Evolutionary conservation across 2,797 vertebrate genomes (phyloP), one percentile per base, ranked within the genome.

Genomic region (Spondyliosoma cantharus): DNA sequence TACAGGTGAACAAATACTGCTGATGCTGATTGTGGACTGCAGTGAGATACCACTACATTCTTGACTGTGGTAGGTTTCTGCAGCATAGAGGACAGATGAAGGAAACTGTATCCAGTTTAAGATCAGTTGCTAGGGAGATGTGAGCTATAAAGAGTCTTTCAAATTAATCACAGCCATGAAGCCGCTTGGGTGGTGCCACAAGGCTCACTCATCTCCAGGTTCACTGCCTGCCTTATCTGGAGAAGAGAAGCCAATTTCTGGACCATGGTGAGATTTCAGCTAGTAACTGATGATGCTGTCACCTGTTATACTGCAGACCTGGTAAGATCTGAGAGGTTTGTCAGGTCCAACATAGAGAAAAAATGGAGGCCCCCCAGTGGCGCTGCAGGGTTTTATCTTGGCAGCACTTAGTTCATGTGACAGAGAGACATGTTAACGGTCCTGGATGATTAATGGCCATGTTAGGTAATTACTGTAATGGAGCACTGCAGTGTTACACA

Each of bases 381-480:
- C 53, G 61, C 63, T 60, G 63, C 43, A 27, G 19, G n/a, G 11
- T 53, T 15, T 19, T 52, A 12, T 27, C 52, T 54, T 11, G 61
- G 54, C 48, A 46, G 76, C 54, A 78, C 66, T 76, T 42, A 19
- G 69, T 61, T 70, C 78, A 84, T 83, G 83, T 77, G 67, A 65
- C 50, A 27, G 7, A 66, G 64, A 83, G 83, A 85, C 78, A 73
- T 68, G 46, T 78, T 81, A 82, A 85, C 37, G 49, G 81, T 7
- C 8, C 7, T 27, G 49, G 20, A 45, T 82, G 85, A 91, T 89
- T 75, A 68, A 90, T 16, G 48, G n/a, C 50, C 42, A 20, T 65
- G 64, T 81, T 81, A 54, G 50, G 66, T 84, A 80, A 87, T 93
- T 85, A 88, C 63, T 73, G 74, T 83, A 87, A 89, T 90, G 82